Conservation (phyloP, 2,888 invertebrate species). For the Petrophora chlorosata region DNA sequence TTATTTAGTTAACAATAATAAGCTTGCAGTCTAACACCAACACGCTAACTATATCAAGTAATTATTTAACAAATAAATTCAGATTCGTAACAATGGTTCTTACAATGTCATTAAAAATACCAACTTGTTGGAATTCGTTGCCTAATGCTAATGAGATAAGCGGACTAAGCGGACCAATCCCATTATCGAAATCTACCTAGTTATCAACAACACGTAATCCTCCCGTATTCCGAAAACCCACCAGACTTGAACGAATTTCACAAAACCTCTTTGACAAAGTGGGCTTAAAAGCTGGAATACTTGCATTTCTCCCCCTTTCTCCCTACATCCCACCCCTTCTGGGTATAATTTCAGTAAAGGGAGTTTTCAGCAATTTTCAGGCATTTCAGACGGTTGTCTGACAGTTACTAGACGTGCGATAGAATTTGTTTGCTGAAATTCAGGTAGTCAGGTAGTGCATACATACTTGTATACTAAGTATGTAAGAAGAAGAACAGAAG, state of each 20-base stretch:
- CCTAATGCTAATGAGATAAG: no score
- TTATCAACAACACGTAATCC: slow-evolving; percentile 14
- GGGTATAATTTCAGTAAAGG: slow-evolving; percentile 12
- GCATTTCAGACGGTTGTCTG: slow-evolving; percentile 12
- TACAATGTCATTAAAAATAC: no score
- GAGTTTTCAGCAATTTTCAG: slow-evolving; percentile 20
- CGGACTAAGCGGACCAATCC: no score
- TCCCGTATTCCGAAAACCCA: not conserved
- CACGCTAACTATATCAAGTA: no score
- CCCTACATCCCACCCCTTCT: not conserved
- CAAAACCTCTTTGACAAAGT: slow-evolving; percentile 31
- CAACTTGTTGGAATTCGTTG: no score
- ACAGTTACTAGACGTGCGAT: slow-evolving; percentile 3
- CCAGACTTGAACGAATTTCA: slow-evolving; percentile 16
- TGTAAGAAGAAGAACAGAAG: not conserved
- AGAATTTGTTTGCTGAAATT: slow-evolving; percentile 7
- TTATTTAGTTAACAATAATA: no score
- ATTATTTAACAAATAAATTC: no score
- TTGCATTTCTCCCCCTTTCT: slow-evolving; percentile 16
- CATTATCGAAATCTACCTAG: slow-evolving; percentile 5
- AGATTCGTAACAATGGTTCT: no score
- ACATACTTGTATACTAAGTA: not conserved
- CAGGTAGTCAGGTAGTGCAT: not conserved
- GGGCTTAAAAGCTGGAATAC: slow-evolving; percentile 35
- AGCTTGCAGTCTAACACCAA: no score